A percentile compares a stretch with the other conserved stretches of the same genome.
Conservation (phyloP, 1,140 invertebrate species). For the Aphaenogaster floridana region DNA sequence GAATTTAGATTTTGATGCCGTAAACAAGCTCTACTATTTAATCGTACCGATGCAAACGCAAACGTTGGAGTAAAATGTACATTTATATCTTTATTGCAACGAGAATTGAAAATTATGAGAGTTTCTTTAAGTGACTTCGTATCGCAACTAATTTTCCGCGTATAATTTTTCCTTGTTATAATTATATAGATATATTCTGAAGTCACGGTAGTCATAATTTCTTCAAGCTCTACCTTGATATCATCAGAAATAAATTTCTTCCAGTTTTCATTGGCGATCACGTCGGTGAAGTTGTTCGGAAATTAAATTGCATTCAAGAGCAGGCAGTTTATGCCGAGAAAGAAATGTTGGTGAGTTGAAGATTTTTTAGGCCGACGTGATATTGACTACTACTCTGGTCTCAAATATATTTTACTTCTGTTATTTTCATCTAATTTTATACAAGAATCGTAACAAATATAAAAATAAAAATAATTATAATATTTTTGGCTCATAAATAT, state of each 20-base stretch:
- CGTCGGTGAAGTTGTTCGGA: constrained; percentile 1
- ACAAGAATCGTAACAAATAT: background rate
- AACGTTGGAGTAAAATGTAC: background rate
- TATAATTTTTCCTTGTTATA: background rate
- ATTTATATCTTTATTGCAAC: background rate
- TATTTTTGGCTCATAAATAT: background rate
- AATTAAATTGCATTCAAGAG: constrained; percentile 35
- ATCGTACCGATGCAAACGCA: background rate
- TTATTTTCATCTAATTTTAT: background rate
- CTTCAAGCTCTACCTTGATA: background rate
- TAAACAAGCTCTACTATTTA: background rate
- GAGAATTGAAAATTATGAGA: background rate
- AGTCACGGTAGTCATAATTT: background rate
- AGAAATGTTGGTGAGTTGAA: background rate
- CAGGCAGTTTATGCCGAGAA: background rate
- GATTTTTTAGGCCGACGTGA: background rate
- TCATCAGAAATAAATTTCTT: constrained; percentile 1
- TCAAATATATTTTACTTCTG: background rate
- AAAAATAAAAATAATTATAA: background rate
- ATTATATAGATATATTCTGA: background rate
- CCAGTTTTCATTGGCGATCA: background rate
- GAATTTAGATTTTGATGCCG: background rate
- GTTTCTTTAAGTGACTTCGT: background rate
- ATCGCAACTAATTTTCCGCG: background rate
- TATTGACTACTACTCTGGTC: background rate